Base-by-base conservation (phyloP, 2,113 vertebrate species). In the Atractosteus spatula region DNA sequence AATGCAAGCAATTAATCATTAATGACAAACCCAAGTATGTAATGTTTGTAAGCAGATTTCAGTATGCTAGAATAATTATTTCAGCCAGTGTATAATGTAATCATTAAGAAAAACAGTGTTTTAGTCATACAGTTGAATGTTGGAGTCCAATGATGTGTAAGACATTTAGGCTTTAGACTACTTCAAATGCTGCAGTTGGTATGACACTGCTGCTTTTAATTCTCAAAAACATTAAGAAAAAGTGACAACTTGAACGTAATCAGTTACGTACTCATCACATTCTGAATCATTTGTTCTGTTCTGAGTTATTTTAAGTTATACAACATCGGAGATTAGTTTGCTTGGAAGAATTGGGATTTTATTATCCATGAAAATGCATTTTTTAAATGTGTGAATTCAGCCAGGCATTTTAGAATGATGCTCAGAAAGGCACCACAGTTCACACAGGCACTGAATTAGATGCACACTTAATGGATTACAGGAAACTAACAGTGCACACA, bases 191-290 rank as follows among this genome's bases (percentile, higher is more conserved):
- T 29, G 17, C 6, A 43, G 17, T 42, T 47, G 12, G 17, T 8
- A 54, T 41, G 56, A 51, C 5, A 12, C n/a, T 14, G 7, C 43
- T 68, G 44, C 54, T 51, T 57, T 51, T 43, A 62, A 41, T 44
- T 68, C n/a, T 11, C 65, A 62, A 41, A 59, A 61, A 8, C 29
- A 16, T 41, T 61, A 62, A 41, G 47, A 29, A n/a, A 13, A 51
- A 62, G 44, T 41, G 45, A 56, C 29, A 61, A 51, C 41, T 56
- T 73, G 64, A 73, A 57, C 55, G 17, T 45, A 55, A 41, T 29
- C 71, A 73, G 71, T 14, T 29, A 29, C 29, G 29, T 43, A 13
- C 13, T 8, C 43, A 12, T 68, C 11, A 29, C 29, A 59, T 13
- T 59, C 57, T 59, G 13, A 59, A n/a, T 59, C 57, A 5, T 66